These are phyloP conservation scores for Aldabrachelys gigantea DNA, from an alignment of 2,113 vertebrate species.

Conservation along the genomic window DNA sequence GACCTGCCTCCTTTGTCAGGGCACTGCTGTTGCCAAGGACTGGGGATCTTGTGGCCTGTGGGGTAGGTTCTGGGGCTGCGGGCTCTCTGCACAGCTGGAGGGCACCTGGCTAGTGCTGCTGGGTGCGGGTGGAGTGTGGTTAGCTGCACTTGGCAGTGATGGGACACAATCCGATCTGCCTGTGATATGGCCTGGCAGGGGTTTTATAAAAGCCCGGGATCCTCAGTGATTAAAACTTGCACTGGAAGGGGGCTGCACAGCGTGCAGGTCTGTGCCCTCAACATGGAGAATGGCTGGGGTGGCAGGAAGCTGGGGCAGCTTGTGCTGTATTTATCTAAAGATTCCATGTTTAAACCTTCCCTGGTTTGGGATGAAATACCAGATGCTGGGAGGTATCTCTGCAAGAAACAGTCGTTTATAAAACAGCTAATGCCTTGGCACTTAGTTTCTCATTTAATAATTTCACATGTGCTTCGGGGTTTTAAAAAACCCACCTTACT, in stretches of 20 bases:
- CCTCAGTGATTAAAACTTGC: neutral
- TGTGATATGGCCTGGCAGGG: neutral
- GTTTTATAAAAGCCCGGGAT: neutral
- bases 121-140: neutral
- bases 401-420: neutral
- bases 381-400: neutral
- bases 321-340: neutral
- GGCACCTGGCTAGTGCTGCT: neutral
- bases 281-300: neutral
- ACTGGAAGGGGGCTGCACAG: neutral
- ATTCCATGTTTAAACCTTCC: neutral
- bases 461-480: neutral
- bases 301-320: neutral
- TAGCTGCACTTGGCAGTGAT: neutral
- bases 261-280: neutral
- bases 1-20: neutral
- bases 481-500: neutral
- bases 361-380: neutral
- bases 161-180: neutral
- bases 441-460: rapidly evolving
- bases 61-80: neutral
- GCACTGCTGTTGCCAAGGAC: neutral
- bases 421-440: rapidly evolving
- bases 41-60: neutral
- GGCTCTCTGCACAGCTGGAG: neutral